Base-by-base conservation (phyloP, 2,888 invertebrate genomes). In the Polydrusus cervinus region DNA sequence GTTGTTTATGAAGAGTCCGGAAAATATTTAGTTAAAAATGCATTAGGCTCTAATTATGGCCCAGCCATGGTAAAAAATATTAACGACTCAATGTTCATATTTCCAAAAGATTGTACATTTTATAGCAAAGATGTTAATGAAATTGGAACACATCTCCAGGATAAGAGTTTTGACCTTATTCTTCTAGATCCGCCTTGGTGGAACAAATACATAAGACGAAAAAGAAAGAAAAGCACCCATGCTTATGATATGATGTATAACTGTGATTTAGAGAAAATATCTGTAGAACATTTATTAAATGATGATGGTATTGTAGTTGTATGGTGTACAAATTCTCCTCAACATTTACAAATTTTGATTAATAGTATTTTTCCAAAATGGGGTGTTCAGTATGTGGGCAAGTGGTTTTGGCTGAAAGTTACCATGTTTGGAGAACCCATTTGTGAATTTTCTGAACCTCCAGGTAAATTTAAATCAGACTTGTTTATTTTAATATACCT, bases 131-230 rank as follows among this genome's bases (percentile, higher is more conserved):
- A 92, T 81, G 89, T 94, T 79, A 88, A 88, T 16, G 88, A 92
- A 78, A 89, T 93, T 0, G 85, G 86, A n/a, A 85, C 89, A 61
- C 81, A 86, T 30, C 84, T 91, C 49, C 70, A 82, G 20, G 87
- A 88, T 8, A 85, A 85, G 71, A 89, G 88, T 75, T 98, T 91
- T 89, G 95, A 97, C 86, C 88, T 97, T 67, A 90, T 99, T 65
- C 87, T 98, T 16, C 89, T 97, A 79, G 99, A 99, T 88, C 98
- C 98, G 40, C 98, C 98, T 0, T 99, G 98, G 98, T 93, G 93
- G 89, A 98, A 98, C 85, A 97, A 97, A 87, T 97, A 95, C 78
- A 96, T 98, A 60, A 91, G 96, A 82, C 90, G 98, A 77, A 89
- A 94, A 83, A 94, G 93, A 83, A 88, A 88, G 80, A 90, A 90